Conservation (phyloP, 2,888 invertebrate genomes). For the Orgyia antiqua region DNA sequence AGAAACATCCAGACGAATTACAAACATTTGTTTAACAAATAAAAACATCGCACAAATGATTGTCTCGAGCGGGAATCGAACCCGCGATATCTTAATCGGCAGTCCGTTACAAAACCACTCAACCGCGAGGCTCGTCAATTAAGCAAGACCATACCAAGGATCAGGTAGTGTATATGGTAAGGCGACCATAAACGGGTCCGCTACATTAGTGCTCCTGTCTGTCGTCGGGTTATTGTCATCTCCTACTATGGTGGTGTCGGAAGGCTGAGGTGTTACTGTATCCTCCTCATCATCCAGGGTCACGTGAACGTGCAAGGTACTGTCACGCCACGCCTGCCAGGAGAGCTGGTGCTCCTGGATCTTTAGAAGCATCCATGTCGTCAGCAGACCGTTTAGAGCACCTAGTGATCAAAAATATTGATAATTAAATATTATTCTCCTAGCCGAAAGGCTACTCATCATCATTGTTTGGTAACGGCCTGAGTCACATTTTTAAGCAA, state of each 20-base stretch:
- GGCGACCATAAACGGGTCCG: conserved; percentile 59
- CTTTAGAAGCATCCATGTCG: conserved; percentile 72
- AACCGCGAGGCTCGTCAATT: too few species aligned
- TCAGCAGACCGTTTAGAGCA: conserved; percentile 65
- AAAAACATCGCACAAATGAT: too few species aligned
- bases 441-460: too few species aligned
- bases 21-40: too few species aligned
- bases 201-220: conserved; percentile 48
- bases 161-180: conserved; percentile 40
- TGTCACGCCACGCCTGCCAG: conserved; percentile 69
- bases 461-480: too few species aligned
- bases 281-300: conserved; percentile 39
- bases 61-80: too few species aligned
- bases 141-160: conserved; percentile 17
- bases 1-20: too few species aligned
- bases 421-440: too few species aligned
- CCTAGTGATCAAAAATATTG: too few species aligned
- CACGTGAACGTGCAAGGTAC: conserved; percentile 66
- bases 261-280: conserved; percentile 25
- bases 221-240: conserved; percentile 24
- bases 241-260: conserved; percentile 37
- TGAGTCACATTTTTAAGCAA: too few species aligned
- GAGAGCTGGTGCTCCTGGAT: conserved; percentile 70
- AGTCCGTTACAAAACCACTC: too few species aligned
- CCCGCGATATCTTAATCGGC: too few species aligned